Base-by-base conservation (phyloP, 1,140 invertebrate species). In the Drosophila truncata region DNA sequence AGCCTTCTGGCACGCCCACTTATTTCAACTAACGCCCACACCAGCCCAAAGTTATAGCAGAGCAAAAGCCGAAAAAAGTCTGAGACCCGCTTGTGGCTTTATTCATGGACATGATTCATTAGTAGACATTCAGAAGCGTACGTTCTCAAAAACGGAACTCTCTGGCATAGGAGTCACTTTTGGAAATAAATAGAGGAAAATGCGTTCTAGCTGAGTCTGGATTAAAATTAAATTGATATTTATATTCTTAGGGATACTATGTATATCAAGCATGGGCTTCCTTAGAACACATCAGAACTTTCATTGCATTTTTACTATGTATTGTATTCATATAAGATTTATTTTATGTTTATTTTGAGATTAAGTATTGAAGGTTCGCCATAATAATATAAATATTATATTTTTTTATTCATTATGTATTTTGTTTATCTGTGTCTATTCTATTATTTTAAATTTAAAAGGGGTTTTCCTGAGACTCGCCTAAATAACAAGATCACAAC, bases 41-140 rank as follows among this genome's bases (percentile, higher is more conserved):
- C 2, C 16, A 7, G 9, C 31, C n/a, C 8, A 23, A 6, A 37
- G n/a, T 25, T 23, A 65, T 27, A 44, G 16, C n/a, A 44, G 47
- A 27, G 52, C 39, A n/a, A 65, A 71, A 57, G 37, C 27, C 54
- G 18, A 49, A 73, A 72, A 50, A 73, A 71, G 20, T 16, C n/a
- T 29, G 41, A 61, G 33, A 33, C 35, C 27, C 49, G 50, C 63
- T 52, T 59, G 67, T 42, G 50, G 67, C 67, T 78, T 66, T 79
- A 74, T 70, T 81, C 82, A 81, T 78, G 59, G 73, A 57, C 78
- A 78, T 69, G 66, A 81, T 85, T 85, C 78, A 84, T 84, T 85
- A 85, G 67, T 65, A 50, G 44, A 62, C 41, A 52, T 47, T 64
- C 59, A 41, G 39, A 33, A 25, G 52, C 27, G 47, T 42, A 44